Evolutionary conservation across 2,113 vertebrate species (phyloP), one percentile per base, ranked within the genome.

Genomic region (Chloroceryle aenea): DNA sequence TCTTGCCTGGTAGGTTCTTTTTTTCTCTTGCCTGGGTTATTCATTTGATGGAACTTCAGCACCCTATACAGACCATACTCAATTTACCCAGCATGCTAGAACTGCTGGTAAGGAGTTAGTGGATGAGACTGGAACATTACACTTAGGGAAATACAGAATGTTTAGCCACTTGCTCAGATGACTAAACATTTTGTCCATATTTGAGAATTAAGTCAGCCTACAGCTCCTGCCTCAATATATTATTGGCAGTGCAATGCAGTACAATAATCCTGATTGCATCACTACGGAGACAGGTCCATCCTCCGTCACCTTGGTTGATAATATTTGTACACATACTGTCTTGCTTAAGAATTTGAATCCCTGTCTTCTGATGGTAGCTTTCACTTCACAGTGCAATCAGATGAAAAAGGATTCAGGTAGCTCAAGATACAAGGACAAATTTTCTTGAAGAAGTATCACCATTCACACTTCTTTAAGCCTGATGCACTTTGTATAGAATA

Each of bases 261-360:
- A 23, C 32, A 68, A 3, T 36, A 72, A 48, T 4, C 14, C 6
- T 0, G 0, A 2, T 7, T 64, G 29, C 67, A 47, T 27, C 40
- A 50, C 18, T 0, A 0, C 5, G 20, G 18, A 58, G 8, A 22
- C 3, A 48, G 17, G 5, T 20, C 34, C 17, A 30, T 17, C 5
- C 10, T 66, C 30, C 26, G 22, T 74, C 38, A 42, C 9, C 20
- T 63, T 0, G 0, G 7, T 6, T 73, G 27, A 22, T 72, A 61
- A 48, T 12, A n/a, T 18, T 66, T 64, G 7, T 47, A 36, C 13
- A 30, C 16, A 38, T 14, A 16, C 7, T 12, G 15, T 34, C 79
- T 62, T 16, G 5, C 50, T 67, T 43, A 75, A 76, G 45, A 83
- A 72, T 52, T 23, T 55, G 32, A 89, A 79, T 53, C 43, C 14